These are phyloP conservation scores for Plagodis dolabraria DNA, from an alignment of 2,888 invertebrate species.

Conservation along the genomic window DNA sequence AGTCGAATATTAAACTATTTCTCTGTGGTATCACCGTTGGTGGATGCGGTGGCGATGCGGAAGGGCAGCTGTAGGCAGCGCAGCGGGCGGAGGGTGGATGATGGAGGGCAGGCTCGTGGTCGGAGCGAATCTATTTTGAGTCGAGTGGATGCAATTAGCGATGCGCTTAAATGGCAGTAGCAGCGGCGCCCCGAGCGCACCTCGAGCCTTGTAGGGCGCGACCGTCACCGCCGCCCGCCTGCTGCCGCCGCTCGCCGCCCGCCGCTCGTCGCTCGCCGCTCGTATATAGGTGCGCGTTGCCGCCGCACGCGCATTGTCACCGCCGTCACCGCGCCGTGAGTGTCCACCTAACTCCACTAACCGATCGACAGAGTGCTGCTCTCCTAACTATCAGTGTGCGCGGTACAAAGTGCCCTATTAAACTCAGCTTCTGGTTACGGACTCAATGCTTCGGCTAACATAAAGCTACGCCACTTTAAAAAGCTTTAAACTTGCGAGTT, in stretches of 20 bases:
- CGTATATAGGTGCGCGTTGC: constrained; percentile 36
- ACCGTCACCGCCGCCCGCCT: constrained; percentile 10
- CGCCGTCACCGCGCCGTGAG: constrained; percentile 41
- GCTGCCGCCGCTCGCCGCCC: constrained; percentile 26
- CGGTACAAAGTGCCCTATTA: background rate
- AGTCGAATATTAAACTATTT: too few species aligned
- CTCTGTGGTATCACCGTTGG: too few species aligned
- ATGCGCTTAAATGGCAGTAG: constrained; percentile 61
- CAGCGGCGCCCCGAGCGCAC: constrained; percentile 19
- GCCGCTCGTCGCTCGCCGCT: constrained; percentile 5
- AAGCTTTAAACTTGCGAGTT: too few species aligned
- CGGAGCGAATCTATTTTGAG: constrained; percentile 48
- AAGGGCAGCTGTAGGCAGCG: too few species aligned
- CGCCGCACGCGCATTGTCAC: constrained; percentile 41
- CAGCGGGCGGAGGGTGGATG: constrained; percentile 2
- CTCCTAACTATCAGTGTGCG: background rate
- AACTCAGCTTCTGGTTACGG: background rate
- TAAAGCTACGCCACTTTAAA: too few species aligned
- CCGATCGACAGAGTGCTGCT: background rate
- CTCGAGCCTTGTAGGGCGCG: constrained; percentile 34
- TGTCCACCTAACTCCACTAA: constrained; percentile 8
- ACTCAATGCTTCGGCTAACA: too few species aligned
- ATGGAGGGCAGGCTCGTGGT: constrained; percentile 4
- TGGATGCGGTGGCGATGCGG: too few species aligned
- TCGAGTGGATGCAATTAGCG: constrained; percentile 50